Base-by-base conservation (phyloP, 2,888 invertebrate species). In the Acronicta leporina region DNA sequence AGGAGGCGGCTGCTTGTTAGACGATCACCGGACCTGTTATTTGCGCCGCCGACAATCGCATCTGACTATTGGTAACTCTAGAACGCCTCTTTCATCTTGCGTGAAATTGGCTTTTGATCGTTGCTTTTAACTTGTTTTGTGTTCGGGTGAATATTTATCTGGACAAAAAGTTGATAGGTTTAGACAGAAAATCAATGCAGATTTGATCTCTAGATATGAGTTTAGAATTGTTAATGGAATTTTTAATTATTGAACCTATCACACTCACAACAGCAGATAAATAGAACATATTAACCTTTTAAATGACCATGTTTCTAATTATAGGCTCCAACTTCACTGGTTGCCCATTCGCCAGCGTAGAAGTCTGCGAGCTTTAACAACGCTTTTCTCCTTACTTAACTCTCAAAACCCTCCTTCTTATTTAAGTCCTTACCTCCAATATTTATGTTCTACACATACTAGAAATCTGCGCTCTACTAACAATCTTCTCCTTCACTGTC, bases 41-140 rank as follows among this genome's bases (percentile, higher is more conserved):
- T 79, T 79, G 71, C 68, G 67, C 63, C 77, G 64, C 79, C 77
- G 79, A 77, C 79, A 77, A 77, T 78, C 80, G 73, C 63, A 68
- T 63, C 66, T 52, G 76, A 81, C 81, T 80, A 81, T 81, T 80
- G 83, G 83, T 85, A 86, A 87, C 82, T 81, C 72, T 75, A 85
- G 75, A 82, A 75, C 82, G 84, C 81, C 82, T 85, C 83, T 84
- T 87, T 83, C 79, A 84, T 86, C 85, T 87, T 71, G 79, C 80
- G 81, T 86, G 82, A 89, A 87, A 85, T 89, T 85, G 83, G 82
- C 82, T 85, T 83, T 80, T 75, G 68, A 75, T 78, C 66, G 80
- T 71, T 67, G 77, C 73, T 79, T 73, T 79, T 79, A 76, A 73
- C 77, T 79, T 63, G 75, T 76, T 80, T 66, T 68, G 67, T 63